Percentiles rank a stretch among this genome's conserved stretches.
Evolutionary conservation across 2,113 vertebrate genomes (phyloP).

Genomic region (Ceratotherium simum): DNA sequence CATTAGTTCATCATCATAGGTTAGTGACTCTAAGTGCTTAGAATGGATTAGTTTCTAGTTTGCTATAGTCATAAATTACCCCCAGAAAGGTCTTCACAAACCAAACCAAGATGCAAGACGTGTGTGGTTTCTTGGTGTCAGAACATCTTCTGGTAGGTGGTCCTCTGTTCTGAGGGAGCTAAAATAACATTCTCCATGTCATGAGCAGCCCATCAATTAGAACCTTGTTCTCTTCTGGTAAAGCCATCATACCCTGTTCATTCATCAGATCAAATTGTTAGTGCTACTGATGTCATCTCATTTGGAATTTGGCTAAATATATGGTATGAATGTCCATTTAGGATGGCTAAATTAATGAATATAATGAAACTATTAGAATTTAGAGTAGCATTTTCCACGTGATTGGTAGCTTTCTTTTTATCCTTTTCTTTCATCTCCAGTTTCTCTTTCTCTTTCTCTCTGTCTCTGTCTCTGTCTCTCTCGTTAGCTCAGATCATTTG

Average conservation of each 20-base stretch:
- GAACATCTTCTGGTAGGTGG: not conserved
- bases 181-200: not conserved
- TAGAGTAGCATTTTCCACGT: not conserved
- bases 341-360: not conserved
- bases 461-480: not conserved
- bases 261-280: not conserved
- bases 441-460: not conserved
- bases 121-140: not conserved
- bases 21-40: not conserved
- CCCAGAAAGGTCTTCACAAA: not conserved
- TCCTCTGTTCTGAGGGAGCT: not conserved
- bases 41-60: not conserved
- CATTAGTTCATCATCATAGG: conserved; percentile 16
- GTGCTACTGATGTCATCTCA: not conserved
- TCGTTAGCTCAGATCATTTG: not conserved
- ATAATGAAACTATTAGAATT: not conserved
- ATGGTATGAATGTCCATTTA: not conserved
- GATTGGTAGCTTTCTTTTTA: not conserved
- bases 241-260: not conserved
- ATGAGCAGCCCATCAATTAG: not conserved
- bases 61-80: not conserved
- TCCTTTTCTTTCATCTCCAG: not conserved
- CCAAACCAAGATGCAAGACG: not conserved
- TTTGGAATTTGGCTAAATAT: not conserved
- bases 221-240: not conserved